Evolutionary conservation across 2,113 vertebrate species (phyloP), one percentile per base, ranked within the genome.

Genomic region (Sinocyclocheilus rhinocerous): DNA sequence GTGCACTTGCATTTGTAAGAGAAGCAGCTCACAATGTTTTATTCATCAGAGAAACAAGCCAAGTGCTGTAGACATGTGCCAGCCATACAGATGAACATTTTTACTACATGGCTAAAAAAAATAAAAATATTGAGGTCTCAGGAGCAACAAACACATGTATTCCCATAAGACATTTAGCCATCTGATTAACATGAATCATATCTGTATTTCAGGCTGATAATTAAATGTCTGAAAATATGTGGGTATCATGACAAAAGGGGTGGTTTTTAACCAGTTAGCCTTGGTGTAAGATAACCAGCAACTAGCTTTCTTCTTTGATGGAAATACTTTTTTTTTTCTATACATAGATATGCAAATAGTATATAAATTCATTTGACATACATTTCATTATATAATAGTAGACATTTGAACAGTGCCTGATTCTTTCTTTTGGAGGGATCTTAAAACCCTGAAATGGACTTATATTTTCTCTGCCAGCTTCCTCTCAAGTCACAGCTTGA

Each of bases 11-110:
- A 61, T 65, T 42, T 39, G 84, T 78, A 89, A 91, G 87, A 89
- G 91, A 69, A 90, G 88, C 83, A 77, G 67, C 85, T 79, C 76
- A 67, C 55, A 76, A 91, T 94, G 77, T 90, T 92, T 95, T 91
- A 95, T 94, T 94, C 69, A 95, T 86, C 69, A 50, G 87, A 91
- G 79, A 89, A 90, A 63, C 86, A 84, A 79, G 73, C 6, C 50
- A 72, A 84, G 80, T 83, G 82, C 59, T 84, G 67, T 48, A 79
- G 48, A 88, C 85, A 45, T 36, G 42, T 22, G 6, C 65, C 24
- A 15, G 24, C 18, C 29, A 20, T 26, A 67, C 50, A 8, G 55
- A 42, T 39, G 77, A 33, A 45, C 85, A 87, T 89, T 86, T 84
- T 76, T 75, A 59, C 52, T 75, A 70, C 81, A 78, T 8, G 29